Evolutionary conservation across 2,888 invertebrate species (phyloP), one percentile per base, ranked within the genome.

Genomic region (Crioceris asparagi): DNA sequence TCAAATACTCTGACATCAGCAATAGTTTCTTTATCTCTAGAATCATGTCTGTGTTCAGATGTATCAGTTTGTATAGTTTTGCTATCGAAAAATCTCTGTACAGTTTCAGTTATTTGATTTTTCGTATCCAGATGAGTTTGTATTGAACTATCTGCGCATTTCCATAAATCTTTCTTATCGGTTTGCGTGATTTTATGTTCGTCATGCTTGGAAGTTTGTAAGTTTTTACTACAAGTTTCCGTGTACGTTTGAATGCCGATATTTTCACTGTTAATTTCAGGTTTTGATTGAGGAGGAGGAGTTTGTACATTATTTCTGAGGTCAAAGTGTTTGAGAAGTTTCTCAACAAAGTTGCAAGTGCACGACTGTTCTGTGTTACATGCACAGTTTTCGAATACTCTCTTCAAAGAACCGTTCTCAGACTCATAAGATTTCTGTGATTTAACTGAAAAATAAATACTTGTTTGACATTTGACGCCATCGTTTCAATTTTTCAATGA

Each of bases 311-410:
- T 25, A 11, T 12, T 12, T 6, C 30, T 11, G 25, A 30, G 29
- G 15, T 35, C 29, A 29, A 52, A 48, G 29, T 44, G 47, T 6
- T 41, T 29, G 17, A 47, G 17, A 8, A 52, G 35, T 25, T 47
- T 49, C 11, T 48, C 38, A 2, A 52, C 52, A 36, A 52, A 50
- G 12, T 36, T 33, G 31, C 52, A 52, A 6, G 39, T 39, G 27
- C 46, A 47, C 4, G 14, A 32, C 3, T 21, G 23, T 21, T 43
- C 23, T 8, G 35, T 12, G 6, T 32, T 41, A 27, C 48, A 48
- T 26, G 35, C 35, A 26, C 48, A 48, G 35, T 44, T 44, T 7
- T 34, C 35, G 17, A 48, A 47, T 1, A 47, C 34, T 35, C 32
- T 40, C 6, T 29, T 38, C 15, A 48, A 21, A 1, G 48, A 44